These are phyloP conservation scores for Drosophila bunnanda DNA, from an alignment of 2,888 invertebrate genomes.

Conservation along the genomic window DNA sequence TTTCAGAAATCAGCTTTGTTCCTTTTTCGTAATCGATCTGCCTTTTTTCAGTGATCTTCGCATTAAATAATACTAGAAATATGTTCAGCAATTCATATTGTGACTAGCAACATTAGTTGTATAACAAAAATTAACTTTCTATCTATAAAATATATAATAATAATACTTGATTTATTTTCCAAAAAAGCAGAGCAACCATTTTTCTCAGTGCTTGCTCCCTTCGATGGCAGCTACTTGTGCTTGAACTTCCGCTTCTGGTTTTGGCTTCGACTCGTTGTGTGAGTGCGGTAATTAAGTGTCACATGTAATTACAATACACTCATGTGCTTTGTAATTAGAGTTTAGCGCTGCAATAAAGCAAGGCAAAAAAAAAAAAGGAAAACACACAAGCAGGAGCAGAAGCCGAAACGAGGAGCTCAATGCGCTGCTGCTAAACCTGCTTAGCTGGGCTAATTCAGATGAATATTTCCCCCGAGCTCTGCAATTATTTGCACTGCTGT, in stretches of 20 bases:
- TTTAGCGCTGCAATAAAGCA: slow-evolving; percentile 60
- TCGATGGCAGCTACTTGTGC: slow-evolving; percentile 14
- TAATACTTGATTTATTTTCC: neutral
- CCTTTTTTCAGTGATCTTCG: neutral
- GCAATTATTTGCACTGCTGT: slow-evolving; percentile 65
- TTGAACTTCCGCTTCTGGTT: slow-evolving; percentile 27
- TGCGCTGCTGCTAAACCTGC: slow-evolving; percentile 16
- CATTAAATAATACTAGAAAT: neutral
- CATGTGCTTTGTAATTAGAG: slow-evolving; percentile 79
- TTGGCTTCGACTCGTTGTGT: slow-evolving; percentile 38
- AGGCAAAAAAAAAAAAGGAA: slow-evolving; percentile 7
- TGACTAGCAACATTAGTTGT: neutral
- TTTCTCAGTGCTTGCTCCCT: slow-evolving; percentile 2
- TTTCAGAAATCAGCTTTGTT: no score
- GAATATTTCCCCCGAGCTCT: slow-evolving; percentile 62
- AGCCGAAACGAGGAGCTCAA: slow-evolving; percentile 6
- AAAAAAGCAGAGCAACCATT: neutral
- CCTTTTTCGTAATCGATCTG: no score
- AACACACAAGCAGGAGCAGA: neutral
- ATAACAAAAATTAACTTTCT: neutral
- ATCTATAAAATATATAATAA: neutral
- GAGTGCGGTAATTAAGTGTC: slow-evolving; percentile 79
- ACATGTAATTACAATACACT: slow-evolving; percentile 81
- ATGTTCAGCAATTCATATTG: neutral
- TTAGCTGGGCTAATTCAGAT: slow-evolving; percentile 62